Evolutionary conservation across 2,797 vertebrate genomes (phyloP), one percentile per base, ranked within the genome.

Genomic region (Chaetodon trifasciatus): DNA sequence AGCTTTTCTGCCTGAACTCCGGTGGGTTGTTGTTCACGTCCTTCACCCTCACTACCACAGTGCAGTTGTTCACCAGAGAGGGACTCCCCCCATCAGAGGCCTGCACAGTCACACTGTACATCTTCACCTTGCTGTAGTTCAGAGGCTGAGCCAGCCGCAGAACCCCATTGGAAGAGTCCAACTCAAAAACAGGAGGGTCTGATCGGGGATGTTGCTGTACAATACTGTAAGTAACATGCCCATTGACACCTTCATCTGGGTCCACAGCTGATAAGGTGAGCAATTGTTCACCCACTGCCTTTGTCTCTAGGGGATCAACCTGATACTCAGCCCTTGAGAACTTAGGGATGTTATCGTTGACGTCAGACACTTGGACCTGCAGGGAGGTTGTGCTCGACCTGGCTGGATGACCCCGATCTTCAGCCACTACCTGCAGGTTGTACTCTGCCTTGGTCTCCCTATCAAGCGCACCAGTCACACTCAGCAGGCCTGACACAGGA

Each of bases 21-120:
- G 96, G 96, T 2, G 90, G 85, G 57, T 96, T 96, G 77, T 96
- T 92, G 0, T 96, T 96, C 72, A 95, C 83, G 0, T 96, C 95
- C 62, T 83, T 24, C n/a, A 96, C 93, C 42, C 0, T 40, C 75
- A 97, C 85, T 46, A 75, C 73, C 74, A 96, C 94, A 3, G 50
- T 44, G 0, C 85, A 0, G 10, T 12, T 91, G 11, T 64, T 32
- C 0, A 73, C 91, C 50, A 91, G 82, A 37, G 90, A 47, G 0
- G 95, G 94, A 15, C 60, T 68, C n/a, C 96, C 96, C 28, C 91
- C 91, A 21, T 96, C 96, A 15, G 86, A 86, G 5, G 93, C 96
- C 79, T 92, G 85, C 55, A 97, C 91, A 58, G 24, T n/a, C 64
- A 97, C 70, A 10, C 73, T 65, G 86, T 93, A 96, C 49, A 37